A percentile compares a stretch with the other conserved stretches of the same genome.
Conservation (phyloP, 1,140 invertebrate genomes). For the Drosophila eugracilis region DNA sequence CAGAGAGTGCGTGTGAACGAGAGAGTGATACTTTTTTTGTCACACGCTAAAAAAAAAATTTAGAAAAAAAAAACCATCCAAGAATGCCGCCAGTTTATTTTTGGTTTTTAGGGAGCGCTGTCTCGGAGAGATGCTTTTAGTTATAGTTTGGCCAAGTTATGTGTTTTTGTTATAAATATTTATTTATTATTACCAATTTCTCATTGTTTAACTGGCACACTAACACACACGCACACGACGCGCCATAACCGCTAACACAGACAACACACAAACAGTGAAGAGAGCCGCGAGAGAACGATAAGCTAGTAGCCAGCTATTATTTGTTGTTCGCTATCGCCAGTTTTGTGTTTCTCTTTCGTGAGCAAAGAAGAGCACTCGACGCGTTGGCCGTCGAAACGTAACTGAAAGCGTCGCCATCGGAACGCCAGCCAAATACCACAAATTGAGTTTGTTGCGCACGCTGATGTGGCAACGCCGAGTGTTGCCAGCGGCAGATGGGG, state of each 20-base stretch:
- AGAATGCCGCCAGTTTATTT: constrained; percentile 42
- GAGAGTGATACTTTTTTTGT: constrained; percentile 29
- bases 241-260: constrained; percentile 27
- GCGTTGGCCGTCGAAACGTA: constrained; percentile 38
- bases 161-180: not conserved
- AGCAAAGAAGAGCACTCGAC: constrained; percentile 14
- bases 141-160: constrained; percentile 4
- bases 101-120: constrained; percentile 18
- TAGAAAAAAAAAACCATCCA: constrained; percentile 23
- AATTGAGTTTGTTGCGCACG: not conserved
- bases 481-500: constrained; percentile 6
- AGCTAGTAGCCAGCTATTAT: too few species aligned
- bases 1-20: constrained; percentile 3
- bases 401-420: constrained; percentile 25
- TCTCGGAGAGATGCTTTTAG: constrained; percentile 30
- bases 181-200: constrained; percentile 36
- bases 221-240: constrained; percentile 43
- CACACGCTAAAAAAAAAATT: constrained; percentile 40
- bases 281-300: constrained; percentile 26
- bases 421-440: not conserved
- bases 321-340: not conserved
- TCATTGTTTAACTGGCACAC: constrained; percentile 40
- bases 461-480: not conserved
- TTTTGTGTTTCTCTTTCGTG: not conserved
- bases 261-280: constrained; percentile 18